Base-by-base conservation (phyloP, 2,888 invertebrate species). In the Cryptosula pallasiana region DNA sequence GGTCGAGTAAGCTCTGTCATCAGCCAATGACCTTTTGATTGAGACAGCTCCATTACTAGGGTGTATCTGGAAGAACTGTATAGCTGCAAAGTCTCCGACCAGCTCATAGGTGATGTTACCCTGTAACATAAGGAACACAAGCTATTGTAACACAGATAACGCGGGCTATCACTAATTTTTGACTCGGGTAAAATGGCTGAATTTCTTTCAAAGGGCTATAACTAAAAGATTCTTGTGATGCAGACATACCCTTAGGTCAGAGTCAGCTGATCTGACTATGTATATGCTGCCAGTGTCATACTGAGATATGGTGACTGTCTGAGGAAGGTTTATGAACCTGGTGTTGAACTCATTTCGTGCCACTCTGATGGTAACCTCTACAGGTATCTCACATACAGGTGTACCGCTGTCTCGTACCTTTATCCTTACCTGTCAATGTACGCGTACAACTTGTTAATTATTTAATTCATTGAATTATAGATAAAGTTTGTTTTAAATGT, bases 21-120 rank as follows among this genome's bases (percentile, higher is more conserved):
- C 75, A 0, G 73, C 45, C 13, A 77, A 74, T 1, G 75, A 63
- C 58, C 76, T 76, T 69, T 75, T 76, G 36, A 77, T 73, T 1
- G 76, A 76, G 16, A 76, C 75, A 1, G 76, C 74, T 25, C 77
- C 76, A 57, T 73, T 70, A 57, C 73, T 72, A 0, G 77, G 77
- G 70, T 76, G 76, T 13, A 77, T 75, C 70, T 76, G 75, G 74
- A 77, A 77, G 13, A 73, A 74, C 70, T 72, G 69, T 72, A 72
- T 73, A 25, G 77, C 72, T 55, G 58, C 71, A n/a, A 73, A 71
- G 55, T 72, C 73, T 25, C 76, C 77, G 20, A 72, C 70, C 69
- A 76, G 69, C 34, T 72, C 71, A 58, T 77, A 77, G 2, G 71
- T 72, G 34, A 77, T 74, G n/a, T 55, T 69, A 54, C 76, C 77